phyloP scores from a whole-genome alignment of 2,888 invertebrate species.

The Andrena chrysosceles region DNA sequence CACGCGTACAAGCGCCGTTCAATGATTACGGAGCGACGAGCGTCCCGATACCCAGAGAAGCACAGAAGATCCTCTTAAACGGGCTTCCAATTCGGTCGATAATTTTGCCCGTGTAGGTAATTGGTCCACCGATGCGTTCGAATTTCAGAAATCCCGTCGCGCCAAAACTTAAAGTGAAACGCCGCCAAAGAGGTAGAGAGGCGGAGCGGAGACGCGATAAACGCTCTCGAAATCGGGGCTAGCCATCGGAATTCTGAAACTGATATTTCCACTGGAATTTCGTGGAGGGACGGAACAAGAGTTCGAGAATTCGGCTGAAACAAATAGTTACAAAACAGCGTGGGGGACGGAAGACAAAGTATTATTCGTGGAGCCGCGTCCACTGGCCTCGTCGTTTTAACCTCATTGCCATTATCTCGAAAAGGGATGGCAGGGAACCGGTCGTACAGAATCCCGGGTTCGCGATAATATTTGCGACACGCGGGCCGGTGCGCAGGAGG shows the following conservation, averaged over 20 bases:
- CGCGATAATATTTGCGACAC: slow-evolving; percentile 70
- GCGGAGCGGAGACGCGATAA: background rate
- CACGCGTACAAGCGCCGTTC: slow-evolving; percentile 1
- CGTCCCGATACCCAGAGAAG: slow-evolving; percentile 26
- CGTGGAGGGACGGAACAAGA: slow-evolving; percentile 30
- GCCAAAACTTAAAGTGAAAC: background rate
- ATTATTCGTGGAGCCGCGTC: slow-evolving; percentile 21
- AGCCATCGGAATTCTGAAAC: slow-evolving; percentile 9
- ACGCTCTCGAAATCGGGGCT: background rate
- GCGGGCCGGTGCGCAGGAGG: background rate
- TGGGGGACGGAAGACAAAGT: slow-evolving; percentile 54
- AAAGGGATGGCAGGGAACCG: slow-evolving; percentile 54
- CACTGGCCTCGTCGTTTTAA: slow-evolving; percentile 44
- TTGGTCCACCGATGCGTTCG: slow-evolving; percentile 21
- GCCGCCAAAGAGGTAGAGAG: background rate
- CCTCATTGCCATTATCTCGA: slow-evolving; percentile 59
- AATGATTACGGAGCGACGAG: slow-evolving; percentile 17
- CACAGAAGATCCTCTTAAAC: background rate
- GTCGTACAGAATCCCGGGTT: slow-evolving; percentile 64
- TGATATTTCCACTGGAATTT: slow-evolving; percentile 28
- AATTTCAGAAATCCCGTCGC: slow-evolving; percentile 3
- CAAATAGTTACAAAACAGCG: slow-evolving; percentile 60
- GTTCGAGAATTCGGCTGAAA: slow-evolving; percentile 39
- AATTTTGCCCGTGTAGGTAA: slow-evolving; percentile 51
- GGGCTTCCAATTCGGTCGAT: slow-evolving; percentile 30